Base-by-base conservation (phyloP, 2,888 invertebrate species). In the Cerastoderma edule region DNA sequence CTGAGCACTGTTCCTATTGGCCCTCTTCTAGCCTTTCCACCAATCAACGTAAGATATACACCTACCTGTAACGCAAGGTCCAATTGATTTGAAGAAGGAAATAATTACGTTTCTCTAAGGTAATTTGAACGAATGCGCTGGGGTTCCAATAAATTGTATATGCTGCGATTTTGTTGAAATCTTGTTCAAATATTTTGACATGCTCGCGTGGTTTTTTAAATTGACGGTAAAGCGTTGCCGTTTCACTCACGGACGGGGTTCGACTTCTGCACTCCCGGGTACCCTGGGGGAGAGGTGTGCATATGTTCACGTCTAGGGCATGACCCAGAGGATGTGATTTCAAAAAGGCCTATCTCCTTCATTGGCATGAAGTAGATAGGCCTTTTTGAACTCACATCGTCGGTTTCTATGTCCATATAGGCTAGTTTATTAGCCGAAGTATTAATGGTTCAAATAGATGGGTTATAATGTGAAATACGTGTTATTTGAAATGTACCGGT, bases 111-210 rank as follows among this genome's bases (percentile, higher is more conserved):
- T 79, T 76, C n/a, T 68, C 76, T 65, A 53, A n/a, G 64, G 72
- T 68, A 74, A 67, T 71, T 72, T 78, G 48, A 74, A 78, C 64
- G 67, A 66, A 30, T 35, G 72, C 67, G 64, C 74, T 71, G 63
- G 54, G 56, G 22, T 28, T 78, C 72, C 81, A 81, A 78, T 72
- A 72, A 70, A 75, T 75, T 67, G 72, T 77, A 72, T 70, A 70
- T 54, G 24, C 63, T 50, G 48, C 13, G 46, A 66, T 63, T 65
- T 54, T 78, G 78, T 73, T 81, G 78, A 81, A 78, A 81, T 65
- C 70, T 54, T 73, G 60, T 78, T 81, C 65, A 75, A 81, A 71
- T 78, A 78, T 78, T 81, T 81, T 75, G 81, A 75, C 70, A 81
- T 78, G 78, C 67, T 71, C 81, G 69, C 73, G 72, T 81, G 81